Base-by-base conservation (phyloP, 64 coral and sea anemone genomes). In the Dendronephthya gigantea region DNA sequence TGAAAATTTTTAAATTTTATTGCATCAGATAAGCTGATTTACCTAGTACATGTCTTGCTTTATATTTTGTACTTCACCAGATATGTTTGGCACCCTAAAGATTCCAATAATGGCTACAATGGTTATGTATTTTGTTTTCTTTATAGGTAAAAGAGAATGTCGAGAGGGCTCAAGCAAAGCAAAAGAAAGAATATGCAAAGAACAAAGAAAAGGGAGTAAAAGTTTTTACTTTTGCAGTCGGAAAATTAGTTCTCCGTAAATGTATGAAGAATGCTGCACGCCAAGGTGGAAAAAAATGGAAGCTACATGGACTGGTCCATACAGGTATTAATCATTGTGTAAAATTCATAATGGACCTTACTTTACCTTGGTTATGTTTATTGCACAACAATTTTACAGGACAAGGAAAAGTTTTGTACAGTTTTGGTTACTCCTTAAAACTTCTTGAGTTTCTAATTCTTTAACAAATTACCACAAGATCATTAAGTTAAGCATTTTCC, bases 261-360 rank as follows among this genome's bases (percentile, higher is more conserved):
- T 81, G 51, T 45, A 59, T 90, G 83, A 75, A 47, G 49, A 85
- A 85, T 36, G 69, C 51, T 22, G 39, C 28, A 7, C 66, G 85
- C 33, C 74, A 87, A 76, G 85, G 68, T 47, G 68, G 85, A 39
- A 87, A 87, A n/a, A n/a, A 40, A 65, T 87, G 39, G 66, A 87
- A 9, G 62, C 68, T 28, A 69, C 48, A 81, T 87, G 85, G 85
- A 76, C 43, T 74, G 85, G 85, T 72, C 68, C 84, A 3, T 66
- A 66, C 41, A 45, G 41, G 41, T 45, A 45, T 45, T 45, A 45
- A 45, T 11, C 41, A 45, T 45, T 45, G 41, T 4, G 41, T 11
- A 45, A 45, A 45, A 45, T 45, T 45, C 41, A 45, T n/a, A n/a
- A n/a, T n/a, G n/a, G n/a, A n/a, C n/a, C n/a, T n/a, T n/a, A n/a